Percentiles rank a stretch among this genome's conserved stretches.
These are phyloP conservation scores for Gobionotothen gibberifrons DNA, from an alignment of 2,797 vertebrate species.

Conservation along the genomic window DNA sequence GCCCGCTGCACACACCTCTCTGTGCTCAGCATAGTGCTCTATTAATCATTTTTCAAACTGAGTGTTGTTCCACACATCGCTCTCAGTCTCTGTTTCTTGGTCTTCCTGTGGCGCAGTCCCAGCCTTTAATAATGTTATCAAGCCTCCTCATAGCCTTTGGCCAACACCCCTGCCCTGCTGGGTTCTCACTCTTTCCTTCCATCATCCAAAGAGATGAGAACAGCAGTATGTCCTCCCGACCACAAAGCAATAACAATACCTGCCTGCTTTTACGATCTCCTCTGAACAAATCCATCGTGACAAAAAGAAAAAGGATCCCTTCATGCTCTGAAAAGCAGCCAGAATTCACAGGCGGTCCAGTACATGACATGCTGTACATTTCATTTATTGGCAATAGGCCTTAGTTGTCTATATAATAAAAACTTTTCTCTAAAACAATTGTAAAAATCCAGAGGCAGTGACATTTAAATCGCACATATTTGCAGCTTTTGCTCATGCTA, in stretches of 20 bases:
- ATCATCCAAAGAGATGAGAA: constrained; percentile 56
- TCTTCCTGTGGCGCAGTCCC: constrained; percentile 44
- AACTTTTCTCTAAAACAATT: background rate
- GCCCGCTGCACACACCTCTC: constrained; percentile 35
- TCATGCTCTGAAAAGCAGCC: constrained; percentile 16
- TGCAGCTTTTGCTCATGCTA: background rate
- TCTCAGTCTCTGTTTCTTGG: constrained; percentile 27
- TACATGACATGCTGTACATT: background rate
- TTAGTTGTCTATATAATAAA: background rate
- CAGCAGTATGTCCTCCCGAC: constrained; percentile 43
- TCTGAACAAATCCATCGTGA: constrained; percentile 49
- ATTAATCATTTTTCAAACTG: constrained; percentile 58
- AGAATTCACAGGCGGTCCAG: constrained; percentile 11
- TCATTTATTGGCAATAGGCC: background rate
- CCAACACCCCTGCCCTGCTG: constrained; percentile 64
- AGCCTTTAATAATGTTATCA: constrained; percentile 79
- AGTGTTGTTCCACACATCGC: constrained; percentile 29
- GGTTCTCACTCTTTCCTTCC: constrained; percentile 55
- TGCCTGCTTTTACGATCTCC: constrained; percentile 30
- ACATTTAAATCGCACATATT: background rate
- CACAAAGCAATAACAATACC: constrained; percentile 45
- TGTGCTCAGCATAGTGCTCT: constrained; percentile 45
- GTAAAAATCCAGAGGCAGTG: background rate
- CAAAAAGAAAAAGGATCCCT: constrained; percentile 10
- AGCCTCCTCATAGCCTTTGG: constrained; percentile 64